phyloP scores from a whole-genome alignment of 1,140 invertebrate species.

The Epicauta chinensis region DNA sequence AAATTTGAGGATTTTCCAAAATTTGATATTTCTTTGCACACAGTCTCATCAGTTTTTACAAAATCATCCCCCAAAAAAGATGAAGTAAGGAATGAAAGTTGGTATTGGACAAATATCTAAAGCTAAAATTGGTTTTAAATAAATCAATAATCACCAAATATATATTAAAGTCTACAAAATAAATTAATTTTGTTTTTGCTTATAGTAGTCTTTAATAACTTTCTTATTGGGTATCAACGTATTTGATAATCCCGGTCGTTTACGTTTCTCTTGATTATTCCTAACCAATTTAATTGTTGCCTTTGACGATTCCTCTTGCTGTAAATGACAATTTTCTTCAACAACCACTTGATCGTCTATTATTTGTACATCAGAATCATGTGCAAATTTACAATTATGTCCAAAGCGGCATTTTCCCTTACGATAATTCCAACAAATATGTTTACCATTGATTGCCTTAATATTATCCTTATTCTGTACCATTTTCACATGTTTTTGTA shows the following conservation, averaged over 20 bases:
- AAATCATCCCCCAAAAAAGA: no score
- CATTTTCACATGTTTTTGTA: constrained; percentile 94
- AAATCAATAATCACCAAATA: no score
- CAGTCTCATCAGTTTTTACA: no score
- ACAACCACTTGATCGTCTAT: constrained; percentile 50
- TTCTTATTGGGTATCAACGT: constrained; percentile 76
- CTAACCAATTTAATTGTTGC: no score
- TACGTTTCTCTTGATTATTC: constrained; percentile 52
- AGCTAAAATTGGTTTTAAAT: no score
- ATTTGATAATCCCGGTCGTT: constrained; percentile 70
- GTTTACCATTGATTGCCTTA: constrained; percentile 76
- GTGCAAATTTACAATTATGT: constrained; percentile 87
- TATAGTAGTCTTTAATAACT: constrained; percentile 68
- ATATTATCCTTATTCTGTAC: constrained; percentile 64
- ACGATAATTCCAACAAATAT: constrained; percentile 90
- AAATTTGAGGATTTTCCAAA: no score
- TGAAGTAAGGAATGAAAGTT: no score
- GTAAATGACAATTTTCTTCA: constrained; percentile 50
- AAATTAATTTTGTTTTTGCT: constrained; percentile 29
- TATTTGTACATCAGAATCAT: constrained; percentile 76
- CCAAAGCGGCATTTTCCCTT: constrained; percentile 87
- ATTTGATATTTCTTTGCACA: no score
- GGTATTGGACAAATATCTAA: no score
- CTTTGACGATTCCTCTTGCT: constrained; percentile 39
- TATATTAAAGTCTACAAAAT: no score